These are phyloP conservation scores for Subacronicta megacephala DNA, from an alignment of 2,888 invertebrate genomes.

Conservation along the genomic window DNA sequence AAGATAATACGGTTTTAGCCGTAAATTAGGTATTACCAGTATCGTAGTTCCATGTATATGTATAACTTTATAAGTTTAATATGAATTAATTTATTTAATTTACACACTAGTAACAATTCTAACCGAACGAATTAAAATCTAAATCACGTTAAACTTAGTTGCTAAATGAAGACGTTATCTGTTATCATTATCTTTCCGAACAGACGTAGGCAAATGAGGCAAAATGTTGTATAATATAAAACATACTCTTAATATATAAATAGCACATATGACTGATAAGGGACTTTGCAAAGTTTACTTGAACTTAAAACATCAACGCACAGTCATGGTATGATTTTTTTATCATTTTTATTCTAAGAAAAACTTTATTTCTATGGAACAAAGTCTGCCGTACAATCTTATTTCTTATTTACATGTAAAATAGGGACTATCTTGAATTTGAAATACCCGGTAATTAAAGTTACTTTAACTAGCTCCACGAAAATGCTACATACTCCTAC, in stretches of 20 bases:
- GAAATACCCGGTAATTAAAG: constrained; percentile 6
- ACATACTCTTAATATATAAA: constrained; percentile 28
- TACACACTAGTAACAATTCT: constrained; percentile 11
- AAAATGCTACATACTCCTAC: constrained; percentile 9
- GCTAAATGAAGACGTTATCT: constrained; percentile 23
- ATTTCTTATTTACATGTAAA: background rate
- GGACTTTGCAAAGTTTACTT: constrained; percentile 23
- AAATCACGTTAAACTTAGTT: constrained; percentile 23
- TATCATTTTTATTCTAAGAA: constrained; percentile 26
- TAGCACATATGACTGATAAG: constrained; percentile 42
- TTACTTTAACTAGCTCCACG: background rate
- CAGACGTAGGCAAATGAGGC: constrained; percentile 5
- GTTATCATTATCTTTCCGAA: constrained; percentile 27
- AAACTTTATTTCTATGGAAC: constrained; percentile 17
- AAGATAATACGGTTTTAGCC: constrained; percentile 1
- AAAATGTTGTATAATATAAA: constrained; percentile 20
- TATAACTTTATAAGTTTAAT: too few species aligned
- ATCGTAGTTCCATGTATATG: constrained; percentile 7
- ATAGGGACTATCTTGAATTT: background rate
- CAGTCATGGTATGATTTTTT: constrained; percentile 33
- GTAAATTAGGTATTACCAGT: constrained; percentile 9
- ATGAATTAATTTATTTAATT: constrained; percentile 9
- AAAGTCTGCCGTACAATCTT: constrained; percentile 8
- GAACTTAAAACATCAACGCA: constrained; percentile 22
- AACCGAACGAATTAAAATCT: constrained; percentile 19